Base-by-base conservation (phyloP, 2,797 vertebrate species). In the Cossypha heuglini region DNA sequence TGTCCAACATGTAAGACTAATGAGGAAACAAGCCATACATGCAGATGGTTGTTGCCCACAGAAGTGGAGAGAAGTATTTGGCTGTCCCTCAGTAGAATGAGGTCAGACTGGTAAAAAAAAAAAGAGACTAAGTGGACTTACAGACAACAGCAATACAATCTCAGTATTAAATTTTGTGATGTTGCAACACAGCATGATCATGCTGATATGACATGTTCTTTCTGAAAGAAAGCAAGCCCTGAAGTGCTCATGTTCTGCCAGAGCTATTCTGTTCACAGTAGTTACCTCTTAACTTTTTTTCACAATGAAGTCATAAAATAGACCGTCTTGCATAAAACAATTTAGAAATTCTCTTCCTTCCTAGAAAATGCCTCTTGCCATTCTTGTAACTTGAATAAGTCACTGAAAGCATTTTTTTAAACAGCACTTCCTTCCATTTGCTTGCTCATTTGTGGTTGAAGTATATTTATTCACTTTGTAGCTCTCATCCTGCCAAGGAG, bases 401-500 rank as follows among this genome's bases (percentile, higher is more conserved):
- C 87, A 86, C 93, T 78, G 85, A 95, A 94, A 84, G 31, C 72
- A 25, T 72, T 75, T 95, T 93, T 96, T 93, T 38, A 61, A 91
- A 81, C 79, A 84, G 79, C 55, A 88, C 85, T 96, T 96, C 96
- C 95, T 96, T 95, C 93, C 85, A 96, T 96, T 96, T 86, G 52
- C 87, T 86, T 80, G 89, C 79, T 94, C 85, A 69, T 93, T 94
- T 97, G 95, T 96, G 95, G 91, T 63, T 91, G 79, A 93, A 96
- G 76, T 94, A 24, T 95, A 92, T 92, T 97, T 95, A 88, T 94
- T 94, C 91, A 57, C 79, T 95, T 94, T 0, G 0, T 93, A 81
- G 69, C 40, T 93, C 72, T 91, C 91, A 94, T 96, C 93, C 93
- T 96, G 86, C 72, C 93, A 94, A 94, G 85, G 40, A 96, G 66